Evolutionary conservation across 2,797 vertebrate genomes (phyloP), one percentile per base, ranked within the genome.

Genomic region (Urophycis tenuis): DNA sequence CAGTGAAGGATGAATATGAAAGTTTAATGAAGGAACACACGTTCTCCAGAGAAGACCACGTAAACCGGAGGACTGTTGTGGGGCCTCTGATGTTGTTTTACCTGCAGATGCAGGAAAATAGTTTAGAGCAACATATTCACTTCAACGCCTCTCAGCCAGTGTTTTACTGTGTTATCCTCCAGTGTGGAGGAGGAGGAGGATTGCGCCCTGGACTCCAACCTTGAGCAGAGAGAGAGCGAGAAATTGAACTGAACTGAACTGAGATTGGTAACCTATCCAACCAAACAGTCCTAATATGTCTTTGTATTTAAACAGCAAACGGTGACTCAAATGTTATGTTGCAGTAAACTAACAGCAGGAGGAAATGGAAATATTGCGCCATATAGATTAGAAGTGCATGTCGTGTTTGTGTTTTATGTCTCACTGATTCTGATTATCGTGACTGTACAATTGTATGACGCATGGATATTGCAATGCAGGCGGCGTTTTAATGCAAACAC

Each of bases 1-100:
- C 81, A 86, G 85, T 84, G 82, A 89, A 89, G 88, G 86, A 90
- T 89, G 85, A 88, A 90, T 86, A 22, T 75, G 82, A 80, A 81
- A 84, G 79, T 86, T 87, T 86, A 86, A 86, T 86, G 80, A 85
- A 85, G 83, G 84, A 77, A 81, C 84, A 77, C 78, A 22, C 88
- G 87, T 87, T 71, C 85, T 80, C 84, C 78, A 35, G 85, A 83
- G 80, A 79, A 79, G 74, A 74, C 75, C 71, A 60, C 41, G 78
- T 71, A 79, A 77, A 81, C 85, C 81, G 69, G 25, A 72, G 81
- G 73, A 76, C 69, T 69, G 33, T 69, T 34, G 77, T 82, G 67
- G 5, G 9, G 53, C 7, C 29, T 70, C 72, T 15, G 36, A 9
- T 41, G 72, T 31, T 39, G 72, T 17, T 5, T 25, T 35, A 41